Evolutionary conservation across 2,888 invertebrate species (phyloP), one percentile per base, ranked within the genome.

Genomic region (Eustalomyia histrio): DNA sequence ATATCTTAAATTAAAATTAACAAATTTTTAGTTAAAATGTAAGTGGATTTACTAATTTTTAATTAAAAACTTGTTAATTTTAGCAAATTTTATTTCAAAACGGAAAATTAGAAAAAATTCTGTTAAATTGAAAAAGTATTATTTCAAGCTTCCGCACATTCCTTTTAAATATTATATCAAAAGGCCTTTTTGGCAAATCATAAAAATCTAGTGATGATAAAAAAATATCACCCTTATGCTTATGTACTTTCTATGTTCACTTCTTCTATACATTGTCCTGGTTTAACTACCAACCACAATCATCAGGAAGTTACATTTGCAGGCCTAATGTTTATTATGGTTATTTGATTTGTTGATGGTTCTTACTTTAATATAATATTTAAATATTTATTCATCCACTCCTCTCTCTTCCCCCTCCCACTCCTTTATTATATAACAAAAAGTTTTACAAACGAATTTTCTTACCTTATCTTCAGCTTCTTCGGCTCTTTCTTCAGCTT

Each of bases 401-500:
- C 29, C 29, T 29, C 63, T 17, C 14, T 5, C 6, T 47, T n/a
- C n/a, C n/a, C n/a, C n/a, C n/a, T n/a, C n/a, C n/a, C n/a, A n/a
- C n/a, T n/a, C n/a, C n/a, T n/a, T n/a, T n/a, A n/a, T n/a, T n/a
- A n/a, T n/a, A n/a, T n/a, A n/a, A n/a, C n/a, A 14, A 12, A 39
- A 39, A 9, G 9, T 9, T 39, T 39, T 12, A 39, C 10, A 39
- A 52, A 18, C n/a, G 17, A 52, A 52, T 21, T 21, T 4, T n/a
- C 91, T 92, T 93, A 97, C 97, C 96, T 97, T 97, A 92, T 97
- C 97, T 92, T 97, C 97, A 83, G 97, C 97, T 91, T 97, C 96
- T 89, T 97, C 97, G 68, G 97, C 97, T 87, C 97, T 93, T 87
- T 95, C 95, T 92, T 97, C 97, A 86, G 97, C 97, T 91, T 97